These are phyloP conservation scores for Oncorhynchus mykiss DNA, from an alignment of 2,113 vertebrate species.

Conservation along the genomic window DNA sequence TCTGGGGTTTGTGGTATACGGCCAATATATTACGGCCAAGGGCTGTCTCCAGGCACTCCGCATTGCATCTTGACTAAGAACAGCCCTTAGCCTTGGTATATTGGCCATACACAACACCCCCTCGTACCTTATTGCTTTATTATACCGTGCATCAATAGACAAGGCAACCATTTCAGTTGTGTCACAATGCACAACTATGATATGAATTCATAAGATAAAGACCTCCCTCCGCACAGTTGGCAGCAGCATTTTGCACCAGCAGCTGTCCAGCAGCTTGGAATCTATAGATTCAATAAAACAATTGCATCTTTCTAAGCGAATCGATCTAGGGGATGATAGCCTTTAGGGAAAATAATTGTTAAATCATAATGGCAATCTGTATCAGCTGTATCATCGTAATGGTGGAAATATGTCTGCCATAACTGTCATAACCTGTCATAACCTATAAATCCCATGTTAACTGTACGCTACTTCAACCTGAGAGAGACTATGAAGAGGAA, in stretches of 20 bases:
- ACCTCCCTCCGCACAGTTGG: not conserved
- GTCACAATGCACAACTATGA: not conserved
- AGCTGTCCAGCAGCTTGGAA: not conserved
- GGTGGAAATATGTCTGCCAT: not conserved
- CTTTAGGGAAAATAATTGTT: constrained; percentile 7
- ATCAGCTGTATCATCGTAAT: not conserved
- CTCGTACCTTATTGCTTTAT: not conserved
- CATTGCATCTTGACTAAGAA: too few species aligned
- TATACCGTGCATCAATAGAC: not conserved
- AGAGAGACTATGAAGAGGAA: not conserved
- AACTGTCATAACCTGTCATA: not conserved
- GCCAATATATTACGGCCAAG: too few species aligned
- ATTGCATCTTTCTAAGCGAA: not conserved
- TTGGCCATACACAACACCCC: not conserved
- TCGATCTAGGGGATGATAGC: constrained; percentile 3
- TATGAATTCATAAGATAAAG: not conserved
- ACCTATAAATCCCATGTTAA: constrained; percentile 6
- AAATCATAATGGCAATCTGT: not conserved
- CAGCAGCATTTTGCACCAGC: not conserved
- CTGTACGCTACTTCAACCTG: not conserved
- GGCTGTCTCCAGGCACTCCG: too few species aligned
- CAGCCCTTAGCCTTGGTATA: too few species aligned
- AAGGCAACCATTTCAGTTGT: not conserved
- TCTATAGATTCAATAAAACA: not conserved
- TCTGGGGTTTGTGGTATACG: too few species aligned